phyloP scores from a whole-genome alignment of 2,797 vertebrate species.

The Peromyscus melanophrys region DNA sequence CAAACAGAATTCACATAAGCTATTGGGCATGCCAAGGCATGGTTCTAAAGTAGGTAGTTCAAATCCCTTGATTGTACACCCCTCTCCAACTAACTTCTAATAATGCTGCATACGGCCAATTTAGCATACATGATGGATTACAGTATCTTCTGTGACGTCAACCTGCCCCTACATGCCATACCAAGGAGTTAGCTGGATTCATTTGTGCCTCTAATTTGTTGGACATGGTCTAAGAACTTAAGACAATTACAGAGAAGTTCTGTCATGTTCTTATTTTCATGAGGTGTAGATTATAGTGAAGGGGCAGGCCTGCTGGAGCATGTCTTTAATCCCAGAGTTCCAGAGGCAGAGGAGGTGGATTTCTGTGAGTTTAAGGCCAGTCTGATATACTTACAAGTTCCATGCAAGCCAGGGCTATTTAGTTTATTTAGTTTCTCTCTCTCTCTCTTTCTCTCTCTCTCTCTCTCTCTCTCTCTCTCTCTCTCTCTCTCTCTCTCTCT shows the following conservation, averaged over 20 bases:
- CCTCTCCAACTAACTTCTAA: background rate
- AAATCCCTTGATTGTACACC: background rate
- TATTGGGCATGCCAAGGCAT: background rate
- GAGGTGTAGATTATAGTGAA: background rate
- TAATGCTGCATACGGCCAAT: background rate
- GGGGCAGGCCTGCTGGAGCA: background rate
- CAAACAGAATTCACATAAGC: background rate
- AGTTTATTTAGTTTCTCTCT: background rate
- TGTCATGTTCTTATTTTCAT: slow-evolving; percentile 23
- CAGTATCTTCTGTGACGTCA: background rate
- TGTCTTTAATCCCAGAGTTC: background rate
- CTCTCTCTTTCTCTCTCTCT: background rate
- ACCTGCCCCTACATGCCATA: background rate
- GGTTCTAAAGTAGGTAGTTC: background rate
- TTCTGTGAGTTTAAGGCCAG: background rate
- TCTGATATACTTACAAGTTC: background rate
- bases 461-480: background rate
- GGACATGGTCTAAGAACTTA: background rate
- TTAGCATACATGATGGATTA: background rate
- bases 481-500: background rate
- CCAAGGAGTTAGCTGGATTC: background rate
- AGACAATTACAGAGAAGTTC: background rate
- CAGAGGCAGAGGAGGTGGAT: background rate
- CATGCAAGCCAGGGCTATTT: background rate
- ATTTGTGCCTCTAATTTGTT: background rate